These are phyloP conservation scores for Diachasma alloeum DNA, from an alignment of 1,140 invertebrate genomes.

Conservation along the genomic window DNA sequence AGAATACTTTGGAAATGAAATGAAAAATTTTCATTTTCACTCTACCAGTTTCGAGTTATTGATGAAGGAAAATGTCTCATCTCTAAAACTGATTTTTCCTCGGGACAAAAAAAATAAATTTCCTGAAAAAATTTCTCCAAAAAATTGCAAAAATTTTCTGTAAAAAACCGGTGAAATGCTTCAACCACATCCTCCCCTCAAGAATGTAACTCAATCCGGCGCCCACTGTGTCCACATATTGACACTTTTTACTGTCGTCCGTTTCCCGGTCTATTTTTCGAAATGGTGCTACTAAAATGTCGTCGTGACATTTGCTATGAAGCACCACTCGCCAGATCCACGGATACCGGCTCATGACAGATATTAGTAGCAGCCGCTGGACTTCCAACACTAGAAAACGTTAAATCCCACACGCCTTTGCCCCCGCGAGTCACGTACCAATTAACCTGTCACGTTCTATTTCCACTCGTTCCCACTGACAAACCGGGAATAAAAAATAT, in stretches of 20 bases:
- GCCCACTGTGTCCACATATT: not conserved
- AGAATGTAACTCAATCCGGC: not conserved
- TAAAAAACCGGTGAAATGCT: too few relatives aligned
- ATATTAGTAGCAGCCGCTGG: not conserved
- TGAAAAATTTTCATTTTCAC: too few relatives aligned
- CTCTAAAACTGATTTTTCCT: too few relatives aligned
- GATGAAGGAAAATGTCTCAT: too few relatives aligned
- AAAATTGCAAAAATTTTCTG: too few relatives aligned
- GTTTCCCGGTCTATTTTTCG: not conserved
- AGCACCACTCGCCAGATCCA: not conserved
- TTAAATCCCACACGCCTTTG: constrained; percentile 22
- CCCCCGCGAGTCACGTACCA: constrained; percentile 3
- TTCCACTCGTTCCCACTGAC: not conserved
- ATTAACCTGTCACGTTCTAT: constrained; percentile 28
- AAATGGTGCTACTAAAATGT: not conserved
- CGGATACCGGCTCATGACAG: not conserved
- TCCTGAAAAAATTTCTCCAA: too few relatives aligned
- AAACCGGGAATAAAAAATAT: not conserved
- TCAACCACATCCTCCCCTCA: not conserved
- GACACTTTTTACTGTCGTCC: not conserved
- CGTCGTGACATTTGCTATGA: not conserved
- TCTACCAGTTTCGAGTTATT: too few relatives aligned
- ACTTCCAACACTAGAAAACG: not conserved
- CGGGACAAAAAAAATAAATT: too few relatives aligned
- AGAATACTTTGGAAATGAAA: too few relatives aligned